Evolutionary conservation across 1,140 invertebrate genomes (phyloP), one percentile per base, ranked within the genome.

Genomic region (Thalassaphorura encarpata): DNA sequence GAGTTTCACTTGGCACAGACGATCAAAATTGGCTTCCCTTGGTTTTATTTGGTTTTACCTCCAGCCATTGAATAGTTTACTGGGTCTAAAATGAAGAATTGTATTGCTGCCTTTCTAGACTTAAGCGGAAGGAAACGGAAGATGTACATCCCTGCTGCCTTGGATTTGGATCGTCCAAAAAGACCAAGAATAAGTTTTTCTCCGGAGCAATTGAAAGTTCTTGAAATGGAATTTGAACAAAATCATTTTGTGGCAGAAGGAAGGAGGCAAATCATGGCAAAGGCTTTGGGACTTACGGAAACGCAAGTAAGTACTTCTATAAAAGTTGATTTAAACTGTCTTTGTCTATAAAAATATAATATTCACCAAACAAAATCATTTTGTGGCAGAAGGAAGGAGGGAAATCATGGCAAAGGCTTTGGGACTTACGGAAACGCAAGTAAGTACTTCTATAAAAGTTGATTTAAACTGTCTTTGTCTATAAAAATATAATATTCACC

Each of bases 121-220:
- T 3, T 49, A 2, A 52, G 43, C 24, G 60, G 60, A 13, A 40
- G 46, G 28, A 57, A 53, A 33, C 19, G 46, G 13, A 6, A 52
- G 42, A 23, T 61, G 23, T 28, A 24, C 3, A 40, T 61, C 49
- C 60, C 60, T 2, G 60, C 60, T 1, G 16, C 60, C n/a, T 39
- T 61, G 24, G 60, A 61, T 41, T 39, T 61, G 42, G 54, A 57
- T 13, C 28, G 60, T 8, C 60, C 60, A 4, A 61, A 61, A 29
- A 26, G 55, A 51, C 60, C 60, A 3, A 29, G 60, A 5, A 61
- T 51, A 3, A 57, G 40, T 1, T 61, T 61, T 31, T 26, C 55
- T 1, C 28, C 40, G 2, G 39, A 31, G 1, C 60, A 61, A 29
- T n/a, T 57, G 1, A 29, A 41, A 23, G 24, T 49, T 16, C 40